Base-by-base conservation (phyloP, 1,140 invertebrate genomes). In the Onthophagus taurus region DNA sequence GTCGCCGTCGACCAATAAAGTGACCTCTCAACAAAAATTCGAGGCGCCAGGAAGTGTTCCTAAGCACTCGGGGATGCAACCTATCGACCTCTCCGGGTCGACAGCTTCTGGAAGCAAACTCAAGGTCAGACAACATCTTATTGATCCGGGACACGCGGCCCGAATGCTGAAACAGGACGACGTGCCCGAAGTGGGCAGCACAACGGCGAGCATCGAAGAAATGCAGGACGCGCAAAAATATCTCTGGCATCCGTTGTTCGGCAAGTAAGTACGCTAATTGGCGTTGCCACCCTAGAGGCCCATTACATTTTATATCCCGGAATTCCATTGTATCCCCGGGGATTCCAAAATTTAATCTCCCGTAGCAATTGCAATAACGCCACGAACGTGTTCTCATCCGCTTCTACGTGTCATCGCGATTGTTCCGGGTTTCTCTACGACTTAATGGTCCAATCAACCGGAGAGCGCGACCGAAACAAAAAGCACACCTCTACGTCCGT, bases 201-300 rank as follows among this genome's bases (percentile, higher is more conserved):
- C 73, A 7, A 76, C 73, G 0, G 57, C 55, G 8, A 59, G 59
- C 35, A 52, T 66, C 17, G 62, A 66, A 23, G 61, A 66, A 35
- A 42, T 58, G 42, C 63, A 67, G 38, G 70, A 73, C 33, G 58
- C 65, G 20, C 72, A 78, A 45, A 72, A 72, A 23, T 72, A 77
- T 26, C 61, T 81, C 13, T 81, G 78, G 78, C 78, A 81, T 70
- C 78, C 79, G 4, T 64, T 81, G 0, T 81, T 81, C 55, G 76
- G 77, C 63, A 80, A 76, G 78, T 81, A 62, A 75, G 61, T 61
- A n/a, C n/a, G n/a, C n/a, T n/a, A n/a, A n/a, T n/a, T n/a, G n/a
- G n/a, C n/a, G n/a, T n/a, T n/a, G n/a, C n/a, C n/a, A n/a, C n/a
- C n/a, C n/a, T n/a, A n/a, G n/a, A n/a, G n/a, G n/a, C n/a, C n/a